Percentiles rank a stretch among this genome's conserved stretches.
These are phyloP conservation scores for Malurus alboscapulatus DNA, from an alignment of 2,113 vertebrate species.

Conservation along the genomic window DNA sequence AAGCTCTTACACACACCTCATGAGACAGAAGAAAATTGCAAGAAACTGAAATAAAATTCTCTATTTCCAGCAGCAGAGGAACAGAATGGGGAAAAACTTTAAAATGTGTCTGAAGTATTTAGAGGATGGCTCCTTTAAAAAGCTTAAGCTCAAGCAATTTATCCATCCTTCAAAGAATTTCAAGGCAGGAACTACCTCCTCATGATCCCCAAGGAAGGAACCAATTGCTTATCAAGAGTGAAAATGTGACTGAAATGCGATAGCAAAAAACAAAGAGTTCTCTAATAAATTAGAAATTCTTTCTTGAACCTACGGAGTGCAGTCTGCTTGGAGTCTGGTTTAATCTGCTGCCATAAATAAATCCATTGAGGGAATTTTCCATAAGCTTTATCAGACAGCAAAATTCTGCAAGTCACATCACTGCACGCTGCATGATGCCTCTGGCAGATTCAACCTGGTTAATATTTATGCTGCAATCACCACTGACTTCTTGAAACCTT, in stretches of 20 bases:
- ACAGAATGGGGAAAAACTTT: not conserved
- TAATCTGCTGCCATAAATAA: conserved; percentile 70
- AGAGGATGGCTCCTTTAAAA: conserved; percentile 3
- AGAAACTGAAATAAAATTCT: not conserved
- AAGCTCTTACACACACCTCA: not conserved
- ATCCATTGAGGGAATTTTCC: conserved; percentile 61
- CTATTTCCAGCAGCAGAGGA: not conserved
- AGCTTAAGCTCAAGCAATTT: conserved; percentile 32
- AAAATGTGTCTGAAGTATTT: not conserved
- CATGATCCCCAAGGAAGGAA: conserved; percentile 38
- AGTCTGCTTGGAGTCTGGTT: conserved; percentile 68
- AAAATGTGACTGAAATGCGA: conserved; percentile 63
- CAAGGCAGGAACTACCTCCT: conserved; percentile 23
- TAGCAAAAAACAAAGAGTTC: conserved; percentile 54
- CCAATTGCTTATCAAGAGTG: conserved; percentile 44
- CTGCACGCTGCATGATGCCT: not conserved
- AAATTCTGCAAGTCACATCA: conserved; percentile 68
- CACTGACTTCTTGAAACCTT: conserved; percentile 61
- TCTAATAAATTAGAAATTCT: conserved; percentile 64
- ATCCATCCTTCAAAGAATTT: conserved; percentile 41
- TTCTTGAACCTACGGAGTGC: not conserved
- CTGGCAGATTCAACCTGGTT: conserved; percentile 17
- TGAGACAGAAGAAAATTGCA: not conserved
- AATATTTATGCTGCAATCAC: conserved; percentile 60
- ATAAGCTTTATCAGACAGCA: conserved; percentile 48